A percentile compares a stretch with the other conserved stretches of the same genome.
phyloP scores from a whole-genome alignment of 2,888 invertebrate genomes.

The Pyrrhia umbra region DNA sequence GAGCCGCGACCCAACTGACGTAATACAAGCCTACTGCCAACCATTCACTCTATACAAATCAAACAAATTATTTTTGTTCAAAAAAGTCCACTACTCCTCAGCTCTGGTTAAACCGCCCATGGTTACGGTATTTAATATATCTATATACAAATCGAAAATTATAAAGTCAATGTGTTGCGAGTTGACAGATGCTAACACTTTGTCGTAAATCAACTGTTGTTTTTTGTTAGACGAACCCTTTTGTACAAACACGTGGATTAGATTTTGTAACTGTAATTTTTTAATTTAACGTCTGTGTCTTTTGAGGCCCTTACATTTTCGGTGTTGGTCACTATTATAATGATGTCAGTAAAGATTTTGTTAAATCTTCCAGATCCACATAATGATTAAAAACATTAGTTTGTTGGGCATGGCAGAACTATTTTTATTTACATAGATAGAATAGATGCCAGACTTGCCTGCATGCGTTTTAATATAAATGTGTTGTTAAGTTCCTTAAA shows the following conservation, averaged over 20 bases:
- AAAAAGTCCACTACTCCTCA: slow-evolving; percentile 81
- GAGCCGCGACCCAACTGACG: slow-evolving; percentile 73
- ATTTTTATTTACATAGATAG: no score
- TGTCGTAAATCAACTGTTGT: slow-evolving; percentile 33
- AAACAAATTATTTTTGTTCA: slow-evolving; percentile 88
- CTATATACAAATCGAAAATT: slow-evolving; percentile 55
- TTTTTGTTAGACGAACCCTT: slow-evolving; percentile 28
- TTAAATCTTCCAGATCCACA: not conserved
- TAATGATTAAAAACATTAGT: not conserved
- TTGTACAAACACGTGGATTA: slow-evolving; percentile 35
- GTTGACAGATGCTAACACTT: slow-evolving; percentile 53
- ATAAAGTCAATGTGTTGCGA: slow-evolving; percentile 49
- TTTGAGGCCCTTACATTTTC: no score
- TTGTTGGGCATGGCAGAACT: not conserved
- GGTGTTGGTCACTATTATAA: no score
- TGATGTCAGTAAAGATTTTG: not conserved
- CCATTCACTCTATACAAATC: slow-evolving; percentile 88
- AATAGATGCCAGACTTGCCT: not conserved
- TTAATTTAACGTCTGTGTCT: not conserved
- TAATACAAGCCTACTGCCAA: slow-evolving; percentile 76
- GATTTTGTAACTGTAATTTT: not conserved
- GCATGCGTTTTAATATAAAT: not conserved
- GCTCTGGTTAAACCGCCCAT: slow-evolving; percentile 67
- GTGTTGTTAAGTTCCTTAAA: slow-evolving; percentile 1
- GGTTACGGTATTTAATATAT: slow-evolving; percentile 60